These are phyloP conservation scores for Aphrocallistes beatrix DNA, from an alignment of 37 sponge, comb jelly and placozoan genomes.

Conservation along the genomic window DNA sequence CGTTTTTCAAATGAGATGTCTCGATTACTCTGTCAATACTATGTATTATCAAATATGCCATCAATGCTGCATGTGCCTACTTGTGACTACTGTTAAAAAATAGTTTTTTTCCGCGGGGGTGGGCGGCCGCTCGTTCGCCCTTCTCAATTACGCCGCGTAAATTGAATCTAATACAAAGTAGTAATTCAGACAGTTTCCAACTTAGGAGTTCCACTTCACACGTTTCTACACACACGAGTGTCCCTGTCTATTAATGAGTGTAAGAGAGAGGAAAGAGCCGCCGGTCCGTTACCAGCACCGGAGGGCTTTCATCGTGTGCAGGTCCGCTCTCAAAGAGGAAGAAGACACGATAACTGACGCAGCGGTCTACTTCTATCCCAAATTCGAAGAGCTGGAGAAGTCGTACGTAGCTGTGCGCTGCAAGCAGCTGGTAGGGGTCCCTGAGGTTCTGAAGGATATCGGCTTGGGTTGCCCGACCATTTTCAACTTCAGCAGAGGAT, in stretches of 20 bases:
- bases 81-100: too few species aligned
- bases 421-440: background rate
- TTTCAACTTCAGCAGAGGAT: slow-evolving; percentile 3
- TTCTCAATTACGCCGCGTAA: too few species aligned
- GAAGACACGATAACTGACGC: slow-evolving; percentile 1
- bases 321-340: background rate
- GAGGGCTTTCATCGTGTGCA: background rate
- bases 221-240: too few species aligned
- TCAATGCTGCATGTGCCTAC: too few species aligned
- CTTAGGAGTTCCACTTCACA: too few species aligned
- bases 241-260: background rate
- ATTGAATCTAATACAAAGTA: too few species aligned
- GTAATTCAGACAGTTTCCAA: too few species aligned
- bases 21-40: too few species aligned
- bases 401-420: background rate
- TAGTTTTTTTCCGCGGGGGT: too few species aligned
- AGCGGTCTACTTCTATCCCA: slow-evolving; percentile 14
- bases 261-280: background rate
- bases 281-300: background rate
- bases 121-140: too few species aligned
- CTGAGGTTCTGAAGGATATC: background rate
- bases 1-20: too few species aligned
- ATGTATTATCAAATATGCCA: too few species aligned
- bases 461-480: background rate
- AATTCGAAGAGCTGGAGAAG: slow-evolving; percentile 1